These are phyloP conservation scores for Notechis scutatus DNA, from an alignment of 2,113 vertebrate genomes.

Conservation along the genomic window DNA sequence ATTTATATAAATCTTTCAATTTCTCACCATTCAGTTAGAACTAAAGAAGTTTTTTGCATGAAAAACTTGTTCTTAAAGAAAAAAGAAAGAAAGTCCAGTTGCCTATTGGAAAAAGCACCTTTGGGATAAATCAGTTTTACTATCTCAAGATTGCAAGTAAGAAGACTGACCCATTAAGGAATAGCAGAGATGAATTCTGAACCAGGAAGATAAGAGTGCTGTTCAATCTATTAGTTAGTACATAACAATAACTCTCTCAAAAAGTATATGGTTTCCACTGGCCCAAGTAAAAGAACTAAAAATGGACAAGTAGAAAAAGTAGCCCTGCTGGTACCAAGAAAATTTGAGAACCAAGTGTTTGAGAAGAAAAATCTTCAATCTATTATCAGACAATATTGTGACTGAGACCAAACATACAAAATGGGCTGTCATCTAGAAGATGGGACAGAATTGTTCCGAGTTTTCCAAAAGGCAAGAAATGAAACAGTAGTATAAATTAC, in stretches of 20 bases:
- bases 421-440: not conserved
- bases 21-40: too few species aligned
- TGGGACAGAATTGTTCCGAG: not conserved
- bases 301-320: not conserved
- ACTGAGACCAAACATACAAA: not conserved
- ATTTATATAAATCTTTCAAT: too few species aligned
- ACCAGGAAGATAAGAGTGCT: not conserved
- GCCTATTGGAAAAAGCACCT: too few species aligned
- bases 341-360: not conserved
- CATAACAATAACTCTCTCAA: not conserved
- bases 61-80: too few species aligned
- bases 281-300: not conserved
- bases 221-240: not conserved
- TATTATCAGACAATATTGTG: not conserved
- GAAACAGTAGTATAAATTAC: not conserved
- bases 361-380: not conserved
- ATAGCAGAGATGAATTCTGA: not conserved
- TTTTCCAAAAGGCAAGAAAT: not conserved
- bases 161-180: not conserved
- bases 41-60: too few species aligned
- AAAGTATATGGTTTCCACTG: not conserved
- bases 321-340: not conserved
- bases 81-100: too few species aligned
- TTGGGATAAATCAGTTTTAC: not conserved
- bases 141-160: not conserved